phyloP scores from a whole-genome alignment of 1,140 invertebrate genomes.

The Lucilia sericata region DNA sequence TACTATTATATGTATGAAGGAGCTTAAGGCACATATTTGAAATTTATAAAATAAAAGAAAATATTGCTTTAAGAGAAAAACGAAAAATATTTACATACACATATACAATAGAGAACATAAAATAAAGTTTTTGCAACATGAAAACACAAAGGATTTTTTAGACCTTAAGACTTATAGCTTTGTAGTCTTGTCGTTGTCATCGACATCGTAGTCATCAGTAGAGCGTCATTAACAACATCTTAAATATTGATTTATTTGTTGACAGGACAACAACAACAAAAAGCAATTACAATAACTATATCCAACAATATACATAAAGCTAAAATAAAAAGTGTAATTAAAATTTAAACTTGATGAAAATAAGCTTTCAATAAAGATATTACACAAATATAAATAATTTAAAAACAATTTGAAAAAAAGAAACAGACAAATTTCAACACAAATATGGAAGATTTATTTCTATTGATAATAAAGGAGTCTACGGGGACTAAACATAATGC shows the following conservation, averaged over 20 bases:
- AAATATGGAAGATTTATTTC: constrained; percentile 84
- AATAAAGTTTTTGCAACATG: not conserved
- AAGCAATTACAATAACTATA: not conserved
- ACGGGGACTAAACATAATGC: constrained; percentile 78
- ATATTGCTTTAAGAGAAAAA: not conserved
- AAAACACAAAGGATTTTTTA: not conserved
- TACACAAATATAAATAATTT: not conserved
- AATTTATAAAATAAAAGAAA: not conserved
- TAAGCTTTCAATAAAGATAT: not conserved
- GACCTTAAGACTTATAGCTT: not conserved
- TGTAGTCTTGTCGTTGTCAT: not conserved
- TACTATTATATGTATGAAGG: not conserved
- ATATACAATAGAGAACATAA: not conserved
- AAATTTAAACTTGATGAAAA: too few relatives aligned
- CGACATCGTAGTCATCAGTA: not conserved
- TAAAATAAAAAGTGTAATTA: too few relatives aligned
- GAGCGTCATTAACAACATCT: constrained; percentile 16
- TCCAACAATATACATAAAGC: not conserved
- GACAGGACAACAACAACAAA: not conserved
- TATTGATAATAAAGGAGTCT: constrained; percentile 83
- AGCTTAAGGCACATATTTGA: not conserved
- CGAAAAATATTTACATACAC: not conserved
- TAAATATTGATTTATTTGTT: constrained; percentile 25
- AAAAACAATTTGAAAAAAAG: not conserved
- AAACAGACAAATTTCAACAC: not conserved